phyloP scores from a whole-genome alignment of 2,888 invertebrate genomes.

The Prosapia bicincta region DNA sequence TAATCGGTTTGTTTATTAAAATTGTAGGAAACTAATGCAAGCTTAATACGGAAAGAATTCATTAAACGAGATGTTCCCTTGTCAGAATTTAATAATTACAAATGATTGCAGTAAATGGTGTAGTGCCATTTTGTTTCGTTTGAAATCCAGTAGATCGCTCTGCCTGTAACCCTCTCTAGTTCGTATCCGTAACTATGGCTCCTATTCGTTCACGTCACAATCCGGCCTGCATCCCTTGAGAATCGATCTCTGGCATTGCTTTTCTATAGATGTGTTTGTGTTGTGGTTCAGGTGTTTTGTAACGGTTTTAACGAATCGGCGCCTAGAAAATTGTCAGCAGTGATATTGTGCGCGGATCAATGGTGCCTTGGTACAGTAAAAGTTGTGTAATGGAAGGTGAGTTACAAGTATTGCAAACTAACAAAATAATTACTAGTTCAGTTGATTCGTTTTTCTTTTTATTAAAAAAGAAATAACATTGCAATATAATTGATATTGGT shows the following conservation, averaged over 20 bases:
- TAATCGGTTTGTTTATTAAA: too few relatives aligned
- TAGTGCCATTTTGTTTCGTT: not conserved
- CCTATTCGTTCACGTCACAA: not conserved
- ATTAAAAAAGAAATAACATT: too few relatives aligned
- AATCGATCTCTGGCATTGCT: not conserved
- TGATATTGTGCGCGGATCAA: not conserved
- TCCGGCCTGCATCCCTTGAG: not conserved
- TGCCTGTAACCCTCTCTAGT: not conserved
- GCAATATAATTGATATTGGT: too few relatives aligned
- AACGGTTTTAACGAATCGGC: not conserved
- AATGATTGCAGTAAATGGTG: not conserved
- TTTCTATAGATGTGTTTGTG: not conserved
- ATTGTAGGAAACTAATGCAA: too few relatives aligned
- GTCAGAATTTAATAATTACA: not conserved
- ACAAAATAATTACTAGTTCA: too few relatives aligned
- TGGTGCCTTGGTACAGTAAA: not conserved
- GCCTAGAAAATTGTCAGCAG: too few relatives aligned
- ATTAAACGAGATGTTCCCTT: too few relatives aligned
- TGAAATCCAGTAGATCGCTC: not conserved
- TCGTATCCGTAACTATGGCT: not conserved
- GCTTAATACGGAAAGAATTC: too few relatives aligned
- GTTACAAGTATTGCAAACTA: too few relatives aligned
- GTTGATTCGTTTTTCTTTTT: too few relatives aligned
- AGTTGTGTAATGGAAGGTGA: not conserved
- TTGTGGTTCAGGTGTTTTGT: not conserved